Conservation (phyloP, 2,797 vertebrate species). For the Rhinatrema bivittatum region DNA sequence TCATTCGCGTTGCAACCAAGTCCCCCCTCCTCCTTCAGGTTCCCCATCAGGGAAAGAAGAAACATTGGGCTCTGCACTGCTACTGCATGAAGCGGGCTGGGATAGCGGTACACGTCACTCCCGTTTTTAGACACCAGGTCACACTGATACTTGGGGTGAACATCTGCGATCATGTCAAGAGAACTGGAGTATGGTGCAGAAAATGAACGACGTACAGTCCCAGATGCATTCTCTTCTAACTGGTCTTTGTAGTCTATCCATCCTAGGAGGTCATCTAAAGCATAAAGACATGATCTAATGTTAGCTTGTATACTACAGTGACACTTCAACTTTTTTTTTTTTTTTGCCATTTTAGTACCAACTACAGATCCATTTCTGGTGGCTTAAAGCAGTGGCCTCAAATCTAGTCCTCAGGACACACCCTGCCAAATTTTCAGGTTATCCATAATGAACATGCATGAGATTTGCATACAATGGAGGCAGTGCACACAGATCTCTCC, state of each 20-base stretch:
- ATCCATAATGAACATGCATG: too few species aligned
- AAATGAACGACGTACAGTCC: conserved; percentile 52
- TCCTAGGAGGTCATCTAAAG: conserved; percentile 72
- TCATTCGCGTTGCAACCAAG: conserved; percentile 36
- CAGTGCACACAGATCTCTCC: too few species aligned
- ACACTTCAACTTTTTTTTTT: too few species aligned
- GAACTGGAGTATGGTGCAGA: conserved; percentile 66
- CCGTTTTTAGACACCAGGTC: conserved; percentile 78
- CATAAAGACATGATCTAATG: conserved; percentile 44
- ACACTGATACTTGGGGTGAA: conserved; percentile 75
- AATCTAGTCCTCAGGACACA: too few species aligned
- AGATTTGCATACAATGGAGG: too few species aligned
- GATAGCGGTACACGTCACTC: conserved; percentile 76
- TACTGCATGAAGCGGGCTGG: conserved; percentile 81
- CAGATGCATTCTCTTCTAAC: conserved; percentile 56
- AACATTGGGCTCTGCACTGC: conserved; percentile 80
- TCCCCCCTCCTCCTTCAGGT: conserved; percentile 54
- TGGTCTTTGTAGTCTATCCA: conserved; percentile 72
- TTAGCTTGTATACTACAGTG: too few species aligned
- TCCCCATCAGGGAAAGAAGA: conserved; percentile 59
- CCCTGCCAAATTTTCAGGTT: too few species aligned
- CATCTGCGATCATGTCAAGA: conserved; percentile 60
- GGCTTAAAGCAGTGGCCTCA: too few species aligned
- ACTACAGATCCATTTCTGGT: too few species aligned
- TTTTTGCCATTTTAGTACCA: too few species aligned